phyloP scores from a whole-genome alignment of 2,888 invertebrate genomes.

The Nemapogon koenigi region DNA sequence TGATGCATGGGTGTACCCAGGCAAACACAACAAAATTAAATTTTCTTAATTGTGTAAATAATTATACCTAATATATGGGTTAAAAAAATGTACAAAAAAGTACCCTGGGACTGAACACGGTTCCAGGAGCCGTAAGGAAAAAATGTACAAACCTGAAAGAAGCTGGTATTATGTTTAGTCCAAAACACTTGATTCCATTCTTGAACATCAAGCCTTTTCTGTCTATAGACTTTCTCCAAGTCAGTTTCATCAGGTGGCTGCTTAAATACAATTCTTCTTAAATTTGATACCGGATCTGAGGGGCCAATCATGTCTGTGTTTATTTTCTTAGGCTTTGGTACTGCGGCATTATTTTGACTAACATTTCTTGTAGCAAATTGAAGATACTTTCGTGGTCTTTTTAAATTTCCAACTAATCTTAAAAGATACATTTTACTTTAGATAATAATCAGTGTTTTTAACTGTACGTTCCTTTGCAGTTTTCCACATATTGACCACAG shows the following conservation, averaged over 20 bases:
- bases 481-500: too few relatives aligned
- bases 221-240: constrained; percentile 69
- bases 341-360: constrained; percentile 29
- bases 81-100: too few relatives aligned
- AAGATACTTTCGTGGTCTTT: not conserved
- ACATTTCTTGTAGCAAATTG: constrained; percentile 16
- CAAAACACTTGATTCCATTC: constrained; percentile 88
- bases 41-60: too few relatives aligned
- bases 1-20: too few relatives aligned
- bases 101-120: too few relatives aligned
- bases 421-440: too few relatives aligned
- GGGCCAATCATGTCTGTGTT: constrained; percentile 76
- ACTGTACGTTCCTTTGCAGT: too few relatives aligned
- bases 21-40: too few relatives aligned
- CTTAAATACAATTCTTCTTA: constrained; percentile 74
- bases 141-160: constrained; percentile 58
- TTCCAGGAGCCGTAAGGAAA: too few relatives aligned
- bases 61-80: too few relatives aligned
- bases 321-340: constrained; percentile 44
- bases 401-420: constrained; percentile 1
- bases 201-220: constrained; percentile 72
- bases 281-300: constrained; percentile 80
- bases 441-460: too few relatives aligned
- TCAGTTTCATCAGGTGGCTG: constrained; percentile 69
- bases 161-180: constrained; percentile 79